Conservation (phyloP, 2,888 invertebrate species). For the Trimorus sp. region DNA sequence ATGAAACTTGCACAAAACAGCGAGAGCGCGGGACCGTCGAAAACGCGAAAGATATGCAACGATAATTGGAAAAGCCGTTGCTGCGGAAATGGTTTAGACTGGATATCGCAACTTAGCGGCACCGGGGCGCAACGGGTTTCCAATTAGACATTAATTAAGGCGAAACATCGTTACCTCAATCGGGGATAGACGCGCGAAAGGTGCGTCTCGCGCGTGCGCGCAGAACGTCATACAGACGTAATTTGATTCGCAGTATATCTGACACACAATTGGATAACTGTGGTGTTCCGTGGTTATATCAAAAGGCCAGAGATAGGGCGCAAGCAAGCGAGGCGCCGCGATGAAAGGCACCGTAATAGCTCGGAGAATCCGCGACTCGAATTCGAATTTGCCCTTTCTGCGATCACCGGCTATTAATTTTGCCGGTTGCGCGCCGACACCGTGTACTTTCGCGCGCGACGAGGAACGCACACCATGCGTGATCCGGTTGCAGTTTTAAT, state of each 20-base stretch:
- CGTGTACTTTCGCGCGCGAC: too few relatives aligned
- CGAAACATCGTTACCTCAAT: conserved; percentile 63
- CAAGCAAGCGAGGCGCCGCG: conserved; percentile 43
- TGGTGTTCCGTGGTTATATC: conserved; percentile 49
- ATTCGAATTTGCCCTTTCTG: too few relatives aligned
- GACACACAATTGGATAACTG: conserved; percentile 73
- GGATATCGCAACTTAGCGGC: conserved; percentile 29
- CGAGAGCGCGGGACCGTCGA: background rate
- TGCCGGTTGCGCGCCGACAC: too few relatives aligned
- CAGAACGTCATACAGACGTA: conserved; percentile 63
- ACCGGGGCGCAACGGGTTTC: conserved; percentile 65
- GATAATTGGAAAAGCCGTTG: conserved; percentile 43
- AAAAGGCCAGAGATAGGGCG: conserved; percentile 46
- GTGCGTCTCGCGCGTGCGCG: background rate
- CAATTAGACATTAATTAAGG: conserved; percentile 74
- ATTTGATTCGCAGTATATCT: conserved; percentile 74
- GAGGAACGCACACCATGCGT: too few relatives aligned
- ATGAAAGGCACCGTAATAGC: conserved; percentile 40
- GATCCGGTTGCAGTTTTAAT: too few relatives aligned
- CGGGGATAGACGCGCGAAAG: conserved; percentile 18
- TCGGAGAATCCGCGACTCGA: too few relatives aligned
- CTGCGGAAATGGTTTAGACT: conserved; percentile 45
- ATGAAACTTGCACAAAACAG: conserved; percentile 20
- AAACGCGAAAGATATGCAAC: conserved; percentile 18
- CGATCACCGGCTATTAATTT: too few relatives aligned